phyloP scores from a whole-genome alignment of 2,797 vertebrate species.

The Setipinna tenuifilis region DNA sequence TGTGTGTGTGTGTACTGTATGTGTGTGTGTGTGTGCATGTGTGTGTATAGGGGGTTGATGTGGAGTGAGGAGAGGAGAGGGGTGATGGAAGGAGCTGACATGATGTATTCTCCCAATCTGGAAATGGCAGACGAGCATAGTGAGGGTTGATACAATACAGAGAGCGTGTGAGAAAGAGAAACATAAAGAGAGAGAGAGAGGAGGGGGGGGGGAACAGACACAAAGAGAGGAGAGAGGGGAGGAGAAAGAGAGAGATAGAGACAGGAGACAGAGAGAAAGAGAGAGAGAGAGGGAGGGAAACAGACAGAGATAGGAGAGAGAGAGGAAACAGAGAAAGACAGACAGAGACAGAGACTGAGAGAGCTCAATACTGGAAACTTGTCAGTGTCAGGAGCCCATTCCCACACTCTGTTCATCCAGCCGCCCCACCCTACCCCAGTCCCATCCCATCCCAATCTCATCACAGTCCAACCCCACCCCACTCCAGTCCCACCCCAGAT shows the following conservation, averaged over 20 bases:
- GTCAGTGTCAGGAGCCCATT: background rate
- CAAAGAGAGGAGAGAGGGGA: background rate
- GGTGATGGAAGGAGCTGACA: constrained; percentile 23
- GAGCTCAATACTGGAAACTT: background rate
- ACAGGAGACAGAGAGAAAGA: background rate
- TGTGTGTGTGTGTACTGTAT: no score
- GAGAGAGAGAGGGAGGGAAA: background rate
- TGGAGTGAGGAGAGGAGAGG: constrained; percentile 3
- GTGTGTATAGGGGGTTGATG: background rate
- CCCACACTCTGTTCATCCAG: background rate
- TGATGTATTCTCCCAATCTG: constrained; percentile 31
- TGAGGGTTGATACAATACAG: background rate
- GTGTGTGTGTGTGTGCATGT: background rate
- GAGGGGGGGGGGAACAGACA: no score
- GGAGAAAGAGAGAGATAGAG: background rate
- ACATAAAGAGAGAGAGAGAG: background rate
- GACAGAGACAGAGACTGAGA: background rate
- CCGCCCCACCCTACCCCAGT: background rate
- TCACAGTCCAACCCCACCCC: background rate
- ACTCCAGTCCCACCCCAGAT: no score
- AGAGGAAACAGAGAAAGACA: background rate
- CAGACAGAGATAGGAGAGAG: background rate
- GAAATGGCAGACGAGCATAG: background rate
- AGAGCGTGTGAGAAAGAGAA: background rate
- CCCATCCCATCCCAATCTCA: background rate